phyloP scores from a whole-genome alignment of 2,113 vertebrate species.

The Synchiropus splendidus region DNA sequence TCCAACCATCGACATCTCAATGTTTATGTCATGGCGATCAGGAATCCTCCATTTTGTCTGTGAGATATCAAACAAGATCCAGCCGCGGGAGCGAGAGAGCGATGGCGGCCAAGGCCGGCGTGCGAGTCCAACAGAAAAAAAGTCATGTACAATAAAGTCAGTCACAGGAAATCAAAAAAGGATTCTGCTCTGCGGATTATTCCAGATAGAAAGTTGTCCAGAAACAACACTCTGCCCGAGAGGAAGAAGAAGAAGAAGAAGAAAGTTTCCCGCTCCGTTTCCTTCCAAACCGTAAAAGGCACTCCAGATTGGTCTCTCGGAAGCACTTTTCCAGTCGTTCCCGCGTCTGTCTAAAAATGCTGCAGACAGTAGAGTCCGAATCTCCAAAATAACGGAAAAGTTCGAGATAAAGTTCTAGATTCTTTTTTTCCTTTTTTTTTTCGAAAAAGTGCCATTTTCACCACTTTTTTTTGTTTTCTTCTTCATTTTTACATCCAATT shows the following conservation, averaged over 20 bases:
- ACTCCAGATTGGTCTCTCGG: slow-evolving; percentile 56
- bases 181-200: slow-evolving; percentile 36
- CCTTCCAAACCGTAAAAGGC: slow-evolving; percentile 56
- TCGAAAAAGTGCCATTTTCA: slow-evolving; percentile 86
- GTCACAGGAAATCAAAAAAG: slow-evolving; percentile 49
- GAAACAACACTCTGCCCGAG: slow-evolving; percentile 44
- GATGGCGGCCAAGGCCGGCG: slow-evolving; percentile 61
- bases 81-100: slow-evolving; percentile 48
- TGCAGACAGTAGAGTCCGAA: slow-evolving; percentile 43
- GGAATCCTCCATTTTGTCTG: slow-evolving; percentile 37
- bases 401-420: slow-evolving; percentile 72
- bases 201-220: slow-evolving; percentile 49
- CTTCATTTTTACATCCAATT: slow-evolving; percentile 70
- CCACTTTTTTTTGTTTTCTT: slow-evolving; percentile 51
- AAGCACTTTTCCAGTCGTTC: slow-evolving; percentile 47
- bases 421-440: too few species aligned
- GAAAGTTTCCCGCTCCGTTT: slow-evolving; percentile 25
- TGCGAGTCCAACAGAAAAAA: slow-evolving; percentile 46
- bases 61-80: slow-evolving; percentile 35
- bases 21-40: slow-evolving; percentile 32
- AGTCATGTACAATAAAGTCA: slow-evolving; percentile 53
- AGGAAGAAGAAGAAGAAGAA: slow-evolving; percentile 35
- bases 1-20: slow-evolving; percentile 25
- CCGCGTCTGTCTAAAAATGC: slow-evolving; percentile 32
- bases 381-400: slow-evolving; percentile 54